Conservation (phyloP, 2,797 vertebrate species). For the Characodon lateralis region DNA sequence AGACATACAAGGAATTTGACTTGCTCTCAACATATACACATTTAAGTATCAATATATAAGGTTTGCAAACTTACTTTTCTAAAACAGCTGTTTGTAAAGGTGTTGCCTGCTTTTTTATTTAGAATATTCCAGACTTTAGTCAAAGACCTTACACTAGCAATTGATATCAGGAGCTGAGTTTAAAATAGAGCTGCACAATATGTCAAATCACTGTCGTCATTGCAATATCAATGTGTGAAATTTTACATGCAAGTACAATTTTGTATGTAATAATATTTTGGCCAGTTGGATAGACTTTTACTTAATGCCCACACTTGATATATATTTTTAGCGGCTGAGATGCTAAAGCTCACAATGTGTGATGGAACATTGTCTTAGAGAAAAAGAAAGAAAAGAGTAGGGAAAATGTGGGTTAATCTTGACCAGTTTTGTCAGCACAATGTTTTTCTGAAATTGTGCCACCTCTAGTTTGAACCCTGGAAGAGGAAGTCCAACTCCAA, state of each 20-base stretch:
- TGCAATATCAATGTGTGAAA: not conserved
- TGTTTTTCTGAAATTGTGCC: not conserved
- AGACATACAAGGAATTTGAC: not conserved
- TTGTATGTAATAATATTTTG: constrained; percentile 1
- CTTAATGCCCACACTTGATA: not conserved
- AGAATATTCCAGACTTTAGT: not conserved
- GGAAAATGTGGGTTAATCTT: not conserved
- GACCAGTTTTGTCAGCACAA: not conserved
- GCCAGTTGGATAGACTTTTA: not conserved
- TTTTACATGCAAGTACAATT: not conserved
- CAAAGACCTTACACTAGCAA: not conserved
- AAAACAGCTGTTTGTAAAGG: not conserved
- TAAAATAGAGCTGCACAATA: not conserved
- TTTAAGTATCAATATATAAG: not conserved
- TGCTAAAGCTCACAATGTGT: not conserved
- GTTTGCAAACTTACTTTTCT: not conserved
- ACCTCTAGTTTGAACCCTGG: not conserved
- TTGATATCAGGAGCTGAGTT: not conserved
- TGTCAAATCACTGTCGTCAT: not conserved
- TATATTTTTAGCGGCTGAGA: not conserved
- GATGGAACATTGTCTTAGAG: not conserved
- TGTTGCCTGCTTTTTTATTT: not conserved
- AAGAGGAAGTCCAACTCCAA: not conserved
- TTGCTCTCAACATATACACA: not conserved
- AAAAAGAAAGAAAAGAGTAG: not conserved